Base-by-base conservation (phyloP, 2,113 vertebrate genomes). In the Psophia crepitans region DNA sequence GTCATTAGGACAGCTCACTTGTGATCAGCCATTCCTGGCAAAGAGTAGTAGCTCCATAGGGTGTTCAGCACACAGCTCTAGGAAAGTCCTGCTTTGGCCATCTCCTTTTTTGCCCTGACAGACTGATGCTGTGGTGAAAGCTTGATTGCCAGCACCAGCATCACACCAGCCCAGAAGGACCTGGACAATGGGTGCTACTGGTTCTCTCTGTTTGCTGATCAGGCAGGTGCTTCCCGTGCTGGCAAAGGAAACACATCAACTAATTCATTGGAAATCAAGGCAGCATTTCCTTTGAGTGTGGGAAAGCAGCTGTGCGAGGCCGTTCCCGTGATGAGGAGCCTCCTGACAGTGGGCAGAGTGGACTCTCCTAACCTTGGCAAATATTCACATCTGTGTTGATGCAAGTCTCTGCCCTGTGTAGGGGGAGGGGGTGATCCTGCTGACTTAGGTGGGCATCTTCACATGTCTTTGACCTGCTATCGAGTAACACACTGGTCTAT, bases 231-330 rank as follows among this genome's bases (percentile, higher is more conserved):
- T 77, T 70, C 60, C 32, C 11, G 7, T 15, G 27, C 44, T 73
- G 54, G 12, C 35, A 66, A 48, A 87, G 41, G 46, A 70, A 78
- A 51, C 12, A 35, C 7, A 30, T 44, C 32, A 14, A 32, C 20
- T n/a, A 43, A 65, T 12, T 44, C 6, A 46, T 18, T 51, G 24
- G 46, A 60, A 81, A 87, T 43, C 54, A 48, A 46, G 7, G 10
- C 26, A 48, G 69, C 10, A 2, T 15, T 41, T 63, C 9, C 8
- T 35, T 48, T n/a, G 32, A 73, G 26, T 16, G 43, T 35, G 48
- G 2, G 1, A 16, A 66, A 78, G 35, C 5, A 7, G 33, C 35
- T 65, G 39, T 28, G 33, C 0, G 0, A 18, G 17, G 56, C 14
- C 0, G 0, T 80, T 80, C 16, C 51, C 1, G 2, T 5, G 6